Base-by-base conservation (phyloP, 2,113 vertebrate genomes). In the Stictonetta naevosa region DNA sequence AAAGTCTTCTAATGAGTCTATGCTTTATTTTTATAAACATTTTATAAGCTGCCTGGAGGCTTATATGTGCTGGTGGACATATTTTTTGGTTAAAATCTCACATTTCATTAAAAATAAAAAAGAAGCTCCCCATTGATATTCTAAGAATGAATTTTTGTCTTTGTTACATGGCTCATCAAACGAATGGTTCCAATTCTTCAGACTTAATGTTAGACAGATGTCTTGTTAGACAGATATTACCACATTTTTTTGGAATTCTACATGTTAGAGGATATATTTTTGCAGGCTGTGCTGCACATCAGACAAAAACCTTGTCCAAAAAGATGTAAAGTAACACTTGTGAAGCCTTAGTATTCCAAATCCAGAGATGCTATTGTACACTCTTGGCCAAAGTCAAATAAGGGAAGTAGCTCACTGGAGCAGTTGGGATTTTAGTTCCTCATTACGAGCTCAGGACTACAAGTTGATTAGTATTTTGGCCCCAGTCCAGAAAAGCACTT, bases 201-300 rank as follows among this genome's bases (percentile, higher is more conserved):
- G 55, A 33, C 75, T 91, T 96, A 96, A 96, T 96, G 69, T 50
- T 93, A 90, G 88, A 66, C 95, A 96, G 90, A 97, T 95, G 93
- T 88, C 13, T 2, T 2, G 0, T 88, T 82, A 93, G 83, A 73
- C 55, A 95, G 90, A 92, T 93, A 92, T 84, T 95, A 82, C 81
- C 62, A 84, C 74, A 87, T 2, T 53, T 94, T 64, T 64, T 91
- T 95, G 77, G 88, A 96, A 90, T 73, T 81, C 38, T 86, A 3
- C 31, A 25, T 42, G 79, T 81, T 69, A 86, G 25, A 84, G 80
- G 90, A 94, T 88, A 86, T 72, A 90, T 66, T 95, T 96, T 93
- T 93, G 72, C 52, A 88, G 76, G 42, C 86, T 90, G 29, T 78
- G 23, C 69, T 78, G 73, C 76, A 75, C 64, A 94, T 63, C 86